phyloP scores from a whole-genome alignment of 2,888 invertebrate genomes.

The Cryptophagus acutangulus region DNA sequence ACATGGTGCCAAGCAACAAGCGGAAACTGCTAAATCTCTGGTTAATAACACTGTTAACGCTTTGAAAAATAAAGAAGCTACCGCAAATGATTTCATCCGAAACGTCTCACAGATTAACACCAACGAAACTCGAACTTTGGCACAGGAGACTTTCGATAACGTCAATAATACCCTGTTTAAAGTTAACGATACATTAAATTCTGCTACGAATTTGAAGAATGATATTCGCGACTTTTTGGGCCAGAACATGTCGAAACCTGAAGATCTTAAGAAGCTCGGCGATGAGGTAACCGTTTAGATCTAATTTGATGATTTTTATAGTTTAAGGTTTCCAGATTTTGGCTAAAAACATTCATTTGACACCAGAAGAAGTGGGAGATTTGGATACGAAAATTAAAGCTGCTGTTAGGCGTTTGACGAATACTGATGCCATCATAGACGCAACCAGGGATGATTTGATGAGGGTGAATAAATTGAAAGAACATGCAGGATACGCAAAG shows the following conservation, averaged over 20 bases:
- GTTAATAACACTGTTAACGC: constrained; percentile 79
- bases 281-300: constrained; percentile 42
- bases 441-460: constrained; percentile 81
- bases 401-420: constrained; percentile 81
- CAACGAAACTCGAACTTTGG: constrained; percentile 64
- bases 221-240: constrained; percentile 43
- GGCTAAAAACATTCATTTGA: constrained; percentile 65
- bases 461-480: constrained; percentile 68
- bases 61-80: constrained; percentile 74
- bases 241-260: constrained; percentile 53
- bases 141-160: constrained; percentile 64
- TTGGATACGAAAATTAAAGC: constrained; percentile 77
- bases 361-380: constrained; percentile 81
- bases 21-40: constrained; percentile 81
- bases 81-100: constrained; percentile 74
- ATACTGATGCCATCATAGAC: constrained; percentile 86
- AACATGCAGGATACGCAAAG: constrained; percentile 72
- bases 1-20: constrained; percentile 83
- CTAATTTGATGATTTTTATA: constrained; percentile 6
- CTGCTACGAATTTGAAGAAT: constrained; percentile 37
- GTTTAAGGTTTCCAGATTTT: constrained; percentile 28
- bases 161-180: constrained; percentile 47
- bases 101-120: constrained; percentile 75
- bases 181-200: constrained; percentile 39
- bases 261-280: constrained; percentile 58